A percentile compares a stretch with the other conserved stretches of the same genome.
These are phyloP conservation scores for Zaprionus inermis DNA, from an alignment of 1,140 invertebrate species.

Conservation along the genomic window DNA sequence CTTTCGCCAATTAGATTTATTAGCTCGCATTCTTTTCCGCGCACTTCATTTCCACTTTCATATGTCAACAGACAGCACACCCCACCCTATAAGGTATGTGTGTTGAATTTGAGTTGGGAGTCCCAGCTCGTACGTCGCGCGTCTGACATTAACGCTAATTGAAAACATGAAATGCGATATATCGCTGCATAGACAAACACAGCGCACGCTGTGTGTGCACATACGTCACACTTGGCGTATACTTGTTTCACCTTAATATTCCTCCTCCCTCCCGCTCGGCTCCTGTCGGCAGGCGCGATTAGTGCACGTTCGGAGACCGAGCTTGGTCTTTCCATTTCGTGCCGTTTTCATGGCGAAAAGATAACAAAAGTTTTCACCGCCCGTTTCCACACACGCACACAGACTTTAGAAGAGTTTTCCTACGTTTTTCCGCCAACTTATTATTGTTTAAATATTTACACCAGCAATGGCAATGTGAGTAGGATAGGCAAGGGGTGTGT, in stretches of 20 bases:
- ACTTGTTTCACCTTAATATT: constrained; percentile 28
- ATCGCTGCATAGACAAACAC: constrained; percentile 33
- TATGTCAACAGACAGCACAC: background rate
- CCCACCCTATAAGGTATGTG: background rate
- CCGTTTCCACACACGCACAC: constrained; percentile 37
- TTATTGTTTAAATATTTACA: constrained; percentile 83
- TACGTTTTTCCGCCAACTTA: constrained; percentile 78
- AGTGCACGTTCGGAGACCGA: constrained; percentile 61
- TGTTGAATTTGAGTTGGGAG: constrained; percentile 11
- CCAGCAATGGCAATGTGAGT: constrained; percentile 36
- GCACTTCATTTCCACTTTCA: background rate
- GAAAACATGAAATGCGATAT: constrained; percentile 77
- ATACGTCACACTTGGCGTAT: constrained; percentile 42
- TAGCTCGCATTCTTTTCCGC: background rate
- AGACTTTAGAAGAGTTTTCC: constrained; percentile 65
- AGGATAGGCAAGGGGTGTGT: background rate
- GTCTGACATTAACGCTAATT: constrained; percentile 78
- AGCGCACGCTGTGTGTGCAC: too few relatives aligned
- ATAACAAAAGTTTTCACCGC: constrained; percentile 76
- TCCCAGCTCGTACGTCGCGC: constrained; percentile 17
- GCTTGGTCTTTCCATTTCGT: constrained; percentile 52
- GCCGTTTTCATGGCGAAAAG: constrained; percentile 75
- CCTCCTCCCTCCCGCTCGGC: background rate
- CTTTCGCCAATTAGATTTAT: background rate
- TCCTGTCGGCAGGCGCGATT: constrained; percentile 39